Base-by-base conservation (phyloP, 1,140 invertebrate species). In the Heliconius nattereri region DNA sequence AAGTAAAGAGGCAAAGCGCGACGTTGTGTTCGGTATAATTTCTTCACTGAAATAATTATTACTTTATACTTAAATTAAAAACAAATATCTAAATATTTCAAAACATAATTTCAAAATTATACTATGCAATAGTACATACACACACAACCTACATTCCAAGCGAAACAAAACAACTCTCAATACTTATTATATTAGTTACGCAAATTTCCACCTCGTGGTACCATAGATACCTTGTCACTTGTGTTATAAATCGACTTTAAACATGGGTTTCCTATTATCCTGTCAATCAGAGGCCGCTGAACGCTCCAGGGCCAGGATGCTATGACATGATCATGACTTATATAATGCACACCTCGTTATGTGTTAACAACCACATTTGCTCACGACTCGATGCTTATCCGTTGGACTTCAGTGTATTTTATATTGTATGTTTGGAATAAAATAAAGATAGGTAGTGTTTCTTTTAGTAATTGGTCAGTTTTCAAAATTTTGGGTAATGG, bases 201-300 rank as follows among this genome's bases (percentile, higher is more conserved):
- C 79, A 45, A 80, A 54, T 76, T 76, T 79, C 32, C 66, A 72
- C 74, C 75, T 72, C 75, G 54, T 76, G 75, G 76, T 66, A 77
- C 75, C 75, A 72, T 57, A 23, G 76, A 60, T 60, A 60, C n/a
- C 49, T 70, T 80, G 79, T 80, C 79, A 77, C 79, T 75, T 75
- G 79, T 76, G 75, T 80, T 80, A 80, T 76, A 80, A 80, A 80
- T 80, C 79, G 79, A 80, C 75, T 76, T 73, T 80, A 80, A 80
- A 74, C 75, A 80, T 73, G 75, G 75, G 71, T 76, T 74, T 37
- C 54, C 52, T 75, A 77, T 77, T 80, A 77, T 77, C 75, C 79
- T 74, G 79, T 80, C 79, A 71, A 76, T 76, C 79, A 80, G 57
- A 80, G 71, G 75, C 79, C 75, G 75, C 23, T 72, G 72, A 80